These are phyloP conservation scores for Alethe castanea DNA, from an alignment of 2,113 vertebrate genomes.

Conservation along the genomic window DNA sequence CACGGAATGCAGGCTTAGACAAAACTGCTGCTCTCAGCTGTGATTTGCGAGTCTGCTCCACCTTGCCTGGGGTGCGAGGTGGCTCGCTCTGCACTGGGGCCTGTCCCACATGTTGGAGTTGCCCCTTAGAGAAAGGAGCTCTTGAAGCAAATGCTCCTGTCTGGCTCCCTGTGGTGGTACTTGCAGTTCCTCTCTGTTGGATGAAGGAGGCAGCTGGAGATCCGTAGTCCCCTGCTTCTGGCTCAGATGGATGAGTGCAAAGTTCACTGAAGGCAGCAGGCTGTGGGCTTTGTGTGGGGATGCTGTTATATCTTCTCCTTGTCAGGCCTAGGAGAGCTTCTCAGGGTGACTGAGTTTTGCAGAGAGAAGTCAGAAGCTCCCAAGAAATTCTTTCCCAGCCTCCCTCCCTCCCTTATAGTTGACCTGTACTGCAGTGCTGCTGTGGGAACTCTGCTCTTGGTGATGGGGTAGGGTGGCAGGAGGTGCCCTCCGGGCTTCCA, in stretches of 20 bases:
- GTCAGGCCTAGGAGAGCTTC: background rate
- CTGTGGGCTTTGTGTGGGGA: background rate
- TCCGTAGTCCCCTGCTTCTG: background rate
- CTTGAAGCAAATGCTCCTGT: background rate
- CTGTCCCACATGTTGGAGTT: fast-evolving
- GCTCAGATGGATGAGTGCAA: background rate
- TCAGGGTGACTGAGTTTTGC: background rate
- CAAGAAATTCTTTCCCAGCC: background rate
- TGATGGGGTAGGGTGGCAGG: background rate
- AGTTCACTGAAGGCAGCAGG: background rate
- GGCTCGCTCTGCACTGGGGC: fast-evolving
- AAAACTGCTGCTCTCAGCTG: background rate
- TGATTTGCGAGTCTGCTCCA: background rate
- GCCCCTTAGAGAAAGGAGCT: background rate
- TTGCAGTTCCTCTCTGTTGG: background rate
- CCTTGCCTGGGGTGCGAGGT: fast-evolving
- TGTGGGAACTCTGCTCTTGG: background rate
- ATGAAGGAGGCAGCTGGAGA: background rate
- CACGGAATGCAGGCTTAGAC: background rate
- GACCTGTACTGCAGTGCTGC: background rate
- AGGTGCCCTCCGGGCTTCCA: background rate
- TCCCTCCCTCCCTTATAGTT: background rate
- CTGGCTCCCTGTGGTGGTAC: background rate
- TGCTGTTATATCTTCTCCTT: background rate
- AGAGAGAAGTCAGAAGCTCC: background rate